phyloP scores from a whole-genome alignment of 1,140 invertebrate genomes.

The Plectus sambesii region DNA sequence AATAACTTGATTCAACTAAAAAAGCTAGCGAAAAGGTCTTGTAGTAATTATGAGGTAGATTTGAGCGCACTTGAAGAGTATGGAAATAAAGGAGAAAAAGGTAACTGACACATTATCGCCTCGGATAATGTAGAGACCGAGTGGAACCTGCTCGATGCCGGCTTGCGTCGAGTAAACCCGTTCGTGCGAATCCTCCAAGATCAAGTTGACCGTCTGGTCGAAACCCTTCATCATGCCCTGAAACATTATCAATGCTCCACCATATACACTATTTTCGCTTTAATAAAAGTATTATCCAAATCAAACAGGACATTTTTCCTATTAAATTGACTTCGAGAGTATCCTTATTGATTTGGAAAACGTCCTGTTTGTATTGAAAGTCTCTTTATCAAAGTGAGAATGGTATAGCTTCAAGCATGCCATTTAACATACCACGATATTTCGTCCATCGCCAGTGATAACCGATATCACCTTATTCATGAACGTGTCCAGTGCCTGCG shows the following conservation, averaged over 20 bases:
- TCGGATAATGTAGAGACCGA: conserved; percentile 87
- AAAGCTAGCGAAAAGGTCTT: background rate
- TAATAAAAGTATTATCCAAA: no score
- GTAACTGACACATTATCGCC: conserved; percentile 81
- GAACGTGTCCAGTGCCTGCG: conserved; percentile 22
- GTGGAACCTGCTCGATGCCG: conserved; percentile 86
- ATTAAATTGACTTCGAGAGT: no score
- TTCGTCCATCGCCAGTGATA: conserved; percentile 31
- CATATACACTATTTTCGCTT: no score
- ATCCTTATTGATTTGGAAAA: no score
- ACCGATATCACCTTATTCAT: conserved; percentile 32
- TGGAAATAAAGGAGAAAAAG: conserved; percentile 15
- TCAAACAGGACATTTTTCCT: no score
- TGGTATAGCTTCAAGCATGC: no score
- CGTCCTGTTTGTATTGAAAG: no score
- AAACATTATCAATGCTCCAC: no score
- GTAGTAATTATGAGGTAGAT: background rate
- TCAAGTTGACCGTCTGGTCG: conserved; percentile 95
- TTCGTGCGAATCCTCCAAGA: conserved; percentile 92
- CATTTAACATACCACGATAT: conserved; percentile 14
- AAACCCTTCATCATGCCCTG: conserved; percentile 80
- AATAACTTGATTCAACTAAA: background rate
- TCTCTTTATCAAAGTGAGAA: no score
- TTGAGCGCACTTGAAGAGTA: background rate
- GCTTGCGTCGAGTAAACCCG: conserved; percentile 78